A percentile compares a stretch with the other conserved stretches of the same genome.
Conservation (phyloP, 2,797 vertebrate genomes). For the Syncerus caffer region DNA sequence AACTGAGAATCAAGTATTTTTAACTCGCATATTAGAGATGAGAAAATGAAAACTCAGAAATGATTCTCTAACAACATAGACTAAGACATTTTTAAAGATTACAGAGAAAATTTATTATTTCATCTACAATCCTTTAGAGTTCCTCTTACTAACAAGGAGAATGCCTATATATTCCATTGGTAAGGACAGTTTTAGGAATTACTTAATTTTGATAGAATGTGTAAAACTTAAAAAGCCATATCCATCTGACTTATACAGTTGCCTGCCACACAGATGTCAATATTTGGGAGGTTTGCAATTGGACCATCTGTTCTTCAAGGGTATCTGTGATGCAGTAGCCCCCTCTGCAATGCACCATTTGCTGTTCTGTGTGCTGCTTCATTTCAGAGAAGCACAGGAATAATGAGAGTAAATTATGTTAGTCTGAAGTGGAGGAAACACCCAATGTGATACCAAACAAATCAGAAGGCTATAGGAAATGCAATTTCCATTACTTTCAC, state of each 20-base stretch:
- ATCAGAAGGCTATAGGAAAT: background rate
- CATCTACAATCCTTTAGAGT: background rate
- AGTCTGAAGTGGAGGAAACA: background rate
- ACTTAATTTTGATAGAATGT: background rate
- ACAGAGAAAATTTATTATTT: background rate
- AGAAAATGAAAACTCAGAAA: conserved; percentile 37
- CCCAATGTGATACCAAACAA: background rate
- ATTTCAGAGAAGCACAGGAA: background rate
- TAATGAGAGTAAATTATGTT: background rate
- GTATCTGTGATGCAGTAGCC: background rate
- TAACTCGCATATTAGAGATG: background rate
- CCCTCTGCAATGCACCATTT: conserved; percentile 44
- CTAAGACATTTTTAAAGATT: background rate
- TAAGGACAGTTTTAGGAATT: background rate
- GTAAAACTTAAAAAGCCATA: background rate
- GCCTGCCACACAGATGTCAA: conserved; percentile 11
- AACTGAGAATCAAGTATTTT: background rate
- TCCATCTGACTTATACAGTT: background rate
- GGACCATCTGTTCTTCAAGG: conserved; percentile 1
- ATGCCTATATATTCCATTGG: background rate
- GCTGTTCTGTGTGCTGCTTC: background rate
- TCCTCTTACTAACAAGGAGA: background rate
- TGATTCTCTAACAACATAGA: background rate
- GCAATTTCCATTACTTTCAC: background rate
- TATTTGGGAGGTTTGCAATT: background rate